Conservation (phyloP, 2,888 invertebrate species). For the Thyatira batis region DNA sequence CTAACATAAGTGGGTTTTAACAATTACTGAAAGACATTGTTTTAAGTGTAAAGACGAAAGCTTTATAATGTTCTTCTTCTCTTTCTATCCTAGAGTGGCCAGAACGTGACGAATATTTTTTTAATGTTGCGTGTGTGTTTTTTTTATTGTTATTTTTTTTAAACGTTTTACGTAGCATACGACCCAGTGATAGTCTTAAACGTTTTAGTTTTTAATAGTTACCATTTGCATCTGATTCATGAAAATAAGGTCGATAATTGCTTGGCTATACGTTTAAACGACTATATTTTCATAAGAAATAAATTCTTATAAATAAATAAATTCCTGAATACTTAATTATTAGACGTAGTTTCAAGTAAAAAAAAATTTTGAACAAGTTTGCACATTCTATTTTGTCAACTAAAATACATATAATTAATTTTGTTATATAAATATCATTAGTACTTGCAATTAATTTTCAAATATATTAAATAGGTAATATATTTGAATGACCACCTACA, state of each 20-base stretch:
- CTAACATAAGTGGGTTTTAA: background rate
- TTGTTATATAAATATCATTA: background rate
- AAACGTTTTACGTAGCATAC: conserved; percentile 5
- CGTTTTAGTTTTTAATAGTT: background rate
- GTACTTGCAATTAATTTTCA: background rate
- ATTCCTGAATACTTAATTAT: background rate
- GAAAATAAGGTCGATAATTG: background rate
- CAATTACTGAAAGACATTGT: background rate
- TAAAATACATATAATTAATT: too few species aligned
- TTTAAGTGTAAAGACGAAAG: background rate
- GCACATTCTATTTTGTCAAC: background rate
- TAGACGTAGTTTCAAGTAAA: too few species aligned
- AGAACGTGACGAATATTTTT: conserved; percentile 40
- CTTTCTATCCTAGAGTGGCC: conserved; percentile 53
- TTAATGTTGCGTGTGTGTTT: conserved; percentile 21
- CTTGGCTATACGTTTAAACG: background rate
- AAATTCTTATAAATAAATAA: too few species aligned
- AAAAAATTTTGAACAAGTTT: too few species aligned
- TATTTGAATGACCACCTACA: background rate
- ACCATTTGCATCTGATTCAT: background rate
- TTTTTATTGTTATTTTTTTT: conserved; percentile 1
- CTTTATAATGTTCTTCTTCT: conserved; percentile 50
- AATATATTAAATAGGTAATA: background rate
- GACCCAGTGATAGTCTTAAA: conserved; percentile 27
- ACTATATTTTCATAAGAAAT: background rate